Base-by-base conservation (phyloP, 2,113 vertebrate genomes). In the Cinclus mexicanus region DNA sequence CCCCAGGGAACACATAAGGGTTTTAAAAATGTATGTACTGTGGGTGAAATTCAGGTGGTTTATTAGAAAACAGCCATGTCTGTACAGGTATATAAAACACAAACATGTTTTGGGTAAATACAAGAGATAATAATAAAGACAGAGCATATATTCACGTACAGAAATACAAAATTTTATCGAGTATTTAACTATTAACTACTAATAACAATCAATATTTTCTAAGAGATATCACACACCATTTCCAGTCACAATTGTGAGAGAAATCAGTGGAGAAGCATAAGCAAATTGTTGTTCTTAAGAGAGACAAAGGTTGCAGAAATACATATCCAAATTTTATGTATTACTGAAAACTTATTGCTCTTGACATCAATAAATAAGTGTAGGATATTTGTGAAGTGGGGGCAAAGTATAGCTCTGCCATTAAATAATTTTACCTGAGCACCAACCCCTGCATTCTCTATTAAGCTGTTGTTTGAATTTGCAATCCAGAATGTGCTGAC, bases 381-480 rank as follows among this genome's bases (percentile, higher is more conserved):
- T 2, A 29, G 47, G 50, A 70, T 71, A 76, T 37, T 74, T 57
- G 37, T 29, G 53, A 82, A 76, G 26, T 31, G 49, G 59, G 90
- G 46, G 44, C 37, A 78, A 90, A 75, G 37, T 11, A 26, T 2
- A 56, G 22, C 44, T 69, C 64, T 84, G 71, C 65, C 50, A 14
- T 47, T 50, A 60, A 93, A 83, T 75, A 11, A 26, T 56, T 89
- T 96, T 96, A 98, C 97, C 97, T 98, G 97, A 86, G 97, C 96
- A 52, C 95, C 97, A 37, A 97, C 95, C 3, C 77, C 96, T 90
- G 97, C 91, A 39, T 97, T 97, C 61, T 83, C 92, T 89, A 95
- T 97, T 69, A 97, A 87, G 61, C 82, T 97, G 90, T 97, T 98
- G 93, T 97, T 98, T n/a, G 96, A 96, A 94, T 98, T 97, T 78